Evolutionary conservation across 2,113 vertebrate genomes (phyloP).

Genomic region (Corythaixoides concolor): DNA sequence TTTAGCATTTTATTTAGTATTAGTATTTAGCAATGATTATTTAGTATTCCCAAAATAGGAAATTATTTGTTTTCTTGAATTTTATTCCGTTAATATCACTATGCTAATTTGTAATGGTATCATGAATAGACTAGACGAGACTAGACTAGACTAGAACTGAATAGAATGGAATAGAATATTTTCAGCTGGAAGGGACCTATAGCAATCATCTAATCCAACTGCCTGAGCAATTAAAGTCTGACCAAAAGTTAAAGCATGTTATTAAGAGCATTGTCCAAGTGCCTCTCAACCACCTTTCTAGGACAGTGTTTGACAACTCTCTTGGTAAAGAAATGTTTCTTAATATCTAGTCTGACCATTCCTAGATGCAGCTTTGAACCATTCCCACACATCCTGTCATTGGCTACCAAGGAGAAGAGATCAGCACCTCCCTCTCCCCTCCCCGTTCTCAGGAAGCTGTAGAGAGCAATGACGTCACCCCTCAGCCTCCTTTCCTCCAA

Average conservation of each 20-base stretch:
- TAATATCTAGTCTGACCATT: neutral
- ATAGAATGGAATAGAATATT: neutral
- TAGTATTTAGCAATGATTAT: neutral
- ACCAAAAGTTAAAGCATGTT: neutral
- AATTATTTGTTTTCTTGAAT: neutral
- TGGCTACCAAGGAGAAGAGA: no score
- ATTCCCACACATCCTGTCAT: neutral
- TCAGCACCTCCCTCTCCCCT: neutral
- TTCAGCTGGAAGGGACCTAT: neutral
- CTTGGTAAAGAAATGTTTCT: neutral
- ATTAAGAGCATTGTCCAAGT: neutral
- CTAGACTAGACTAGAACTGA: no score
- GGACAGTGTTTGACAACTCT: neutral
- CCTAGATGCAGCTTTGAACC: neutral
- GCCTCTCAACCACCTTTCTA: fast-evolving
- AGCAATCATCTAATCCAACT: neutral
- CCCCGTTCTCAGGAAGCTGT: neutral
- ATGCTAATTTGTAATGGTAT: neutral
- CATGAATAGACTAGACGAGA: no score
- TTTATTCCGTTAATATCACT: neutral
- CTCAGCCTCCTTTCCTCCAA: neutral
- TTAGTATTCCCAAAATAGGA: neutral
- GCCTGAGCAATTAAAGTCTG: neutral
- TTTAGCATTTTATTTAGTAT: neutral
- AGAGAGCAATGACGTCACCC: neutral